Base-by-base conservation (phyloP, 1,140 invertebrate species). In the Pseudomyrmex concolor region DNA sequence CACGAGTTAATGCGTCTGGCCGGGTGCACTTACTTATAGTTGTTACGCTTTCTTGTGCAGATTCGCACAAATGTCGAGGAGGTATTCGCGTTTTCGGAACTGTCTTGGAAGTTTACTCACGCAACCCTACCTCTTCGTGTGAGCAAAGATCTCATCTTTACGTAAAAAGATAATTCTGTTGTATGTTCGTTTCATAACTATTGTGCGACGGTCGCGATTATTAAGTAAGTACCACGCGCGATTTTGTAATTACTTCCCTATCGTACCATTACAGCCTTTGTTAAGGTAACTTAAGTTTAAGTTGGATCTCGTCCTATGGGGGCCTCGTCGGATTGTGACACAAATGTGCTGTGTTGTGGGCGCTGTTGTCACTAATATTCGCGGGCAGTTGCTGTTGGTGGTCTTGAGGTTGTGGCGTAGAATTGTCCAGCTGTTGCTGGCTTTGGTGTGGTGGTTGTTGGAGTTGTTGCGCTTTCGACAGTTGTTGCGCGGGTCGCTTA, bases 241-340 rank as follows among this genome's bases (percentile, higher is more conserved):
- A 89, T 64, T 86, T 45, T 89, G 34, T 34, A 34, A 86, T 73
- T 82, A 82, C 72, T 88, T 89, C 76, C 84, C 87, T 89, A 89
- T 63, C 73, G 83, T 81, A 88, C 72, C 88, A 89, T 93, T 92
- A 92, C 91, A 94, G 92, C 92, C 92, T 93, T 94, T 91, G 93
- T 93, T 94, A 93, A 92, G 93, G 92, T 94, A 94, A 93, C 91
- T 93, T 92, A 89, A 92, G 90, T 92, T 92, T 91, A 89, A 91
- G 83, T 88, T 85, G 90, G 85, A 88, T 91, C 78, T 91, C 86
- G 87, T 91, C 90, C 93, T 94, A 94, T 93, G 93, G 94, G 82
- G 94, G 94, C 84, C 91, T 93, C 25, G 92, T 93, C 67, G 93
- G 93, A 89, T 94, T 94, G 77, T 94, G 93, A 92, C 92, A 93